Conservation (phyloP, 2,888 invertebrate genomes). For the Acanthoscelides obtectus region DNA sequence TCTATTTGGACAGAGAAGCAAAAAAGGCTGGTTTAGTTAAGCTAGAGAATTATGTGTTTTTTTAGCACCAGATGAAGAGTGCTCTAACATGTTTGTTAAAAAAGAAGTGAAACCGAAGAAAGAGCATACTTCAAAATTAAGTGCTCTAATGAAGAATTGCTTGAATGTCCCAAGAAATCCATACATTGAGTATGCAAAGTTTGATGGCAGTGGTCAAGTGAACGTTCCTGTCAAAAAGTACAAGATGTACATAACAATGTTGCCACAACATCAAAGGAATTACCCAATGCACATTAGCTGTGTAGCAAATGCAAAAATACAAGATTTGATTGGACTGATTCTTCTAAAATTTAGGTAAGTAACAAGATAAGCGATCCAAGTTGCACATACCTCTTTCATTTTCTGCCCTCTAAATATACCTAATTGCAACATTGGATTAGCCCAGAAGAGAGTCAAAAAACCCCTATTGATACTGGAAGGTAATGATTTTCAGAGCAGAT, state of each 20-base stretch:
- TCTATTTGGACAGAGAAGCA: no score
- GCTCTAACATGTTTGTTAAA: slow-evolving; percentile 51
- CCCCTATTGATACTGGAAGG: no score
- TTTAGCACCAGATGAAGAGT: slow-evolving; percentile 45
- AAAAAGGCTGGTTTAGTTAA: no score
- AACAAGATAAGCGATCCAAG: background rate
- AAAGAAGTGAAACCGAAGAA: slow-evolving; percentile 41
- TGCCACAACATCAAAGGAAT: slow-evolving; percentile 72
- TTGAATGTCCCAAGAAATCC: slow-evolving; percentile 78
- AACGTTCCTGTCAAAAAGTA: slow-evolving; percentile 77
- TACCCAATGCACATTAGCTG: slow-evolving; percentile 82
- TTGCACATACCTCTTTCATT: no score
- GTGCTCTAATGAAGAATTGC: slow-evolving; percentile 71
- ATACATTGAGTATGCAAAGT: slow-evolving; percentile 85
- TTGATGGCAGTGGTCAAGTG: slow-evolving; percentile 82
- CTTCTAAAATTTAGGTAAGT: slow-evolving; percentile 75
- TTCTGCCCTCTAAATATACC: no score
- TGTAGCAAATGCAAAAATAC: slow-evolving; percentile 77
- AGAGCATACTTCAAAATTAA: slow-evolving; percentile 58
- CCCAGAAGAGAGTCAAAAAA: no score
- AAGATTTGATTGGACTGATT: slow-evolving; percentile 87
- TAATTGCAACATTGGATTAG: no score
- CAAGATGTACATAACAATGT: slow-evolving; percentile 86
- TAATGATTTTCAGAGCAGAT: no score
- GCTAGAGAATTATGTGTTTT: no score